These are phyloP conservation scores for Myopa testacea DNA, from an alignment of 2,888 invertebrate genomes.

Conservation along the genomic window DNA sequence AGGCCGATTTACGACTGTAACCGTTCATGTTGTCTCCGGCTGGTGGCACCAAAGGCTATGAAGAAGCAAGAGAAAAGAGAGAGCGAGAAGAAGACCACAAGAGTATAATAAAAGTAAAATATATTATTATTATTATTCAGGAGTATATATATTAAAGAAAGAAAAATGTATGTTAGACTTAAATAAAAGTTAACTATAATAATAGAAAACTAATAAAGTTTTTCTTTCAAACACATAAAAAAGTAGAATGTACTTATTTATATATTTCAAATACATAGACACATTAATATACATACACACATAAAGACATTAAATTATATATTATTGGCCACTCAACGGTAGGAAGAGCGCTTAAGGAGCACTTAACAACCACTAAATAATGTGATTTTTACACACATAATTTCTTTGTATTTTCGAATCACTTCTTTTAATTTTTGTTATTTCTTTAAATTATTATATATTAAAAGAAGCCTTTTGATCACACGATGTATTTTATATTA, in stretches of 20 bases:
- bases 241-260: background rate
- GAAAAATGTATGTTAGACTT: slow-evolving; percentile 27
- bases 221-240: slow-evolving; percentile 47
- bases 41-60: slow-evolving; percentile 58
- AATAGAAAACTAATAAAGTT: slow-evolving; percentile 36
- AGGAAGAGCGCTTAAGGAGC: too few species aligned
- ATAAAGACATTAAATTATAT: slow-evolving; percentile 22
- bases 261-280: slow-evolving; percentile 11
- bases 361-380: too few species aligned
- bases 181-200: slow-evolving; percentile 1
- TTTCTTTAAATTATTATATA: too few species aligned
- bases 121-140: slow-evolving; percentile 12
- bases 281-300: slow-evolving; percentile 37
- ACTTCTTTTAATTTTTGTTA: too few species aligned
- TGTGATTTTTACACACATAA: too few species aligned
- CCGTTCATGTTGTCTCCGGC: slow-evolving; percentile 63
- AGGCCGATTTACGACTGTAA: slow-evolving; percentile 64
- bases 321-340: background rate
- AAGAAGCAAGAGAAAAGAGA: slow-evolving; percentile 25
- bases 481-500: too few species aligned
- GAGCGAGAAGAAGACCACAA: slow-evolving; percentile 10
- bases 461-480: too few species aligned
- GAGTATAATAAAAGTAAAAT: background rate
- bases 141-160: slow-evolving; percentile 4
- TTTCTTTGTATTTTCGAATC: too few species aligned